Evolutionary conservation across 1,140 invertebrate genomes (phyloP).

Genomic region (Episyrphus balteatus): DNA sequence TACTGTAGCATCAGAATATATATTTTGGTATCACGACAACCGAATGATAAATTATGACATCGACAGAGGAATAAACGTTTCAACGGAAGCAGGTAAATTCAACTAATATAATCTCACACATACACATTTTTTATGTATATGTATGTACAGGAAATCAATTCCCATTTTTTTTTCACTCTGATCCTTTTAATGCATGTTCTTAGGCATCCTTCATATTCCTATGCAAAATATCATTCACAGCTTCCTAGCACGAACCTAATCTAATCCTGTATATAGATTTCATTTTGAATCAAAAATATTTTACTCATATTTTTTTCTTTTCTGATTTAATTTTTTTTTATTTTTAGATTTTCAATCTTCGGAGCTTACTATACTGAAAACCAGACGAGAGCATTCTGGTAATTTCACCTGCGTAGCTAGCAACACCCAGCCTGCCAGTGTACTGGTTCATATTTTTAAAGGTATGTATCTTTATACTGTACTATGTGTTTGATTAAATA

Average conservation of each 20-base stretch:
- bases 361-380: constrained; percentile 53
- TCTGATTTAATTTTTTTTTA: constrained; percentile 1
- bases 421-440: constrained; percentile 71
- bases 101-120: no score
- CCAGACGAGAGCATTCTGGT: constrained; percentile 62
- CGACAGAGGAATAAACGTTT: constrained; percentile 71
- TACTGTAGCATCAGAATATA: constrained; percentile 68
- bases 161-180: background rate
- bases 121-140: no score
- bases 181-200: no score
- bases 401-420: constrained; percentile 82
- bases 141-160: no score
- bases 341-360: constrained; percentile 45
- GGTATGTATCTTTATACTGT: constrained; percentile 40
- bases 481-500: no score
- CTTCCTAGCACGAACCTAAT: no score
- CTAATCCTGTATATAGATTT: no score
- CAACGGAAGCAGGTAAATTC: constrained; percentile 44
- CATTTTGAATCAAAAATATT: no score
- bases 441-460: constrained; percentile 77
- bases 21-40: constrained; percentile 86
- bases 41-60: constrained; percentile 83
- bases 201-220: no score
- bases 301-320: no score
- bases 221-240: no score